Evolutionary conservation across 2,797 vertebrate genomes (phyloP), one percentile per base, ranked within the genome.

Genomic region (Leptoclinus maculatus): DNA sequence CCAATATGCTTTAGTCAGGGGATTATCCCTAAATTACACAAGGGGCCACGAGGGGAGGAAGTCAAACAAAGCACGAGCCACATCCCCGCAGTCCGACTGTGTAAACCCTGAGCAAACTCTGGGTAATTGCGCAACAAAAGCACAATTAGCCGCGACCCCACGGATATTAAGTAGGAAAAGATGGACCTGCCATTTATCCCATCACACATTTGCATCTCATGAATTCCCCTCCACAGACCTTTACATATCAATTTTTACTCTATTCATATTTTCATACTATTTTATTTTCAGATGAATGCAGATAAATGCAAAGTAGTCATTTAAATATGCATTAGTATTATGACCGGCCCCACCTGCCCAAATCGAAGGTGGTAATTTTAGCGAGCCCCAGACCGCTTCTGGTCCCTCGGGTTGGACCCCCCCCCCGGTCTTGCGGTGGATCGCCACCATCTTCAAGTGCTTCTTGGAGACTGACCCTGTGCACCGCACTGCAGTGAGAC

Each of bases 91-190:
- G 29, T 76, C 76, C 45, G 60, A 81, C 87, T 74, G 56, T 66
- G 87, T 94, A 96, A 96, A 94, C 88, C 93, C 93, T 95, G 87
- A 87, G 91, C 94, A 97, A 98, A 98, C 95, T 96, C 75, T 32
- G 77, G 38, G 87, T 98, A 97, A 98, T 98, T 95, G 92, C 93
- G 81, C 93, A 95, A 97, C 96, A 97, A 98, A 97, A 94, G 94
- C 91, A 94, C 96, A 97, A 97, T 98, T 98, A 98, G 96, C 92
- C 83, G 88, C 47, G 27, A 92, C 73, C 64, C 87, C 91, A 84
- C 74, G 56, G 79, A 92, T 89, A 95, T 97, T 97, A 96, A 95
- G 94, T 93, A 88, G 85, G 82, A 87, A 93, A 92, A 91, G 89
- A 92, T 78, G 83, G 85, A 82, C 60, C 88, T 84, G 88, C 87